Evolutionary conservation across 2,113 vertebrate genomes (phyloP).

Genomic region (Ceyx cyanopectus): DNA sequence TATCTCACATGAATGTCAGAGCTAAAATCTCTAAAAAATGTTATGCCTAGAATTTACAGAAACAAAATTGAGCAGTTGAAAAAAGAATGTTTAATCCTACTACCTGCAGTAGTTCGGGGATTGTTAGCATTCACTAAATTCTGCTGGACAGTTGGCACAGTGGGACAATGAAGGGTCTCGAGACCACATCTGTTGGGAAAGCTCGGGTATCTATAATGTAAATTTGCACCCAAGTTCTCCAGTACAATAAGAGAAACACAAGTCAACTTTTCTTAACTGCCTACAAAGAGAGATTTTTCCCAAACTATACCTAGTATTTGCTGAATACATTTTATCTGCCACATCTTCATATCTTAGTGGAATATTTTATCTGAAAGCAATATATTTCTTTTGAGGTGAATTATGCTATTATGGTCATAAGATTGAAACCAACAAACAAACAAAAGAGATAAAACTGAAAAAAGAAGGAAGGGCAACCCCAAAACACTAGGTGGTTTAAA

Average conservation of each 20-base stretch:
- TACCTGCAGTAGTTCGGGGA: background rate
- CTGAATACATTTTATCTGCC: background rate
- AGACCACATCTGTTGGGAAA: background rate
- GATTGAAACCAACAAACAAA: background rate
- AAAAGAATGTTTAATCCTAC: background rate
- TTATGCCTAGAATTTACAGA: background rate
- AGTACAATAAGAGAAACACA: background rate
- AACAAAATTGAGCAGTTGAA: background rate
- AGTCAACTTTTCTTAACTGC: background rate
- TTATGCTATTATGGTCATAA: background rate
- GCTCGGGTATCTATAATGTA: background rate
- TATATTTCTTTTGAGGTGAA: background rate
- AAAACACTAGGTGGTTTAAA: background rate
- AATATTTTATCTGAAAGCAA: background rate
- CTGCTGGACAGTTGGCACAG: background rate
- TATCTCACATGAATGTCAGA: background rate
- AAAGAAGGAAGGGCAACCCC: background rate
- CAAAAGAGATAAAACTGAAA: background rate
- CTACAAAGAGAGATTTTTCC: background rate
- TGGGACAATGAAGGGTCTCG: background rate
- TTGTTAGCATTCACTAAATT: background rate
- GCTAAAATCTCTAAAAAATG: background rate
- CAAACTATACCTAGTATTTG: background rate
- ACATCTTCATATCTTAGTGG: background rate
- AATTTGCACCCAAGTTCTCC: background rate